Evolutionary conservation across 2,797 vertebrate species (phyloP), one percentile per base, ranked within the genome.

Genomic region (Melanotaenia parkinsoni): DNA sequence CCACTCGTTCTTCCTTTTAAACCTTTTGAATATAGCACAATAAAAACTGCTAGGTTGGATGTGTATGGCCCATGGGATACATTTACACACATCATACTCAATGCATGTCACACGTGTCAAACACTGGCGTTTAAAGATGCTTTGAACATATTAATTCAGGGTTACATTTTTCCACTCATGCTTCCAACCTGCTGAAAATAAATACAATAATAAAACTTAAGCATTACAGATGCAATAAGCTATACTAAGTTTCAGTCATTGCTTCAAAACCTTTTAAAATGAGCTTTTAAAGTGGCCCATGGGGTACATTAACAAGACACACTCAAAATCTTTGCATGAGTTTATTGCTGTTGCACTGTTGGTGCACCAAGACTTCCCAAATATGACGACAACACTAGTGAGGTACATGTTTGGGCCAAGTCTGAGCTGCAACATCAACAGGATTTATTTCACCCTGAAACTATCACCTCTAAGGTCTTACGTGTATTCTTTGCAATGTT

Each of bases 51-150:
- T 67, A 18, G 57, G 13, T 10, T 43, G 22, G 38, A n/a, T 11
- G n/a, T 11, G n/a, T 43, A 14, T 35, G 33, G 56, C 47, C 26
- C n/a, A 22, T 18, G n/a, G 47, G 26, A 63, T 4, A 58, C 13
- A 59, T 76, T 30, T 66, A 22, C 63, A 45, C 38, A 43, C 60
- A 24, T 22, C 13, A 28, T 28, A 14, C 22, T 54, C 13, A 47
- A 79, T 14, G 1, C 26, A 13, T 13, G 16, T 38, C 9, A 65
- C n/a, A 60, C 9, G 30, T 14, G 22, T 38, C 24, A 20, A 38
- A 58, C 50, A 63, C n/a, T 24, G 24, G 22, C 33, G 38, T 24
- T 28, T 11, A 28, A 24, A n/a, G 32, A 51, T 40, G 22, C 26
- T 50, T 3, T 28, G 13, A 54, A 54, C 22, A 24, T 26, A 5